Evolutionary conservation across 2,797 vertebrate genomes (phyloP), one percentile per base, ranked within the genome.

Genomic region (Poecilia picta): DNA sequence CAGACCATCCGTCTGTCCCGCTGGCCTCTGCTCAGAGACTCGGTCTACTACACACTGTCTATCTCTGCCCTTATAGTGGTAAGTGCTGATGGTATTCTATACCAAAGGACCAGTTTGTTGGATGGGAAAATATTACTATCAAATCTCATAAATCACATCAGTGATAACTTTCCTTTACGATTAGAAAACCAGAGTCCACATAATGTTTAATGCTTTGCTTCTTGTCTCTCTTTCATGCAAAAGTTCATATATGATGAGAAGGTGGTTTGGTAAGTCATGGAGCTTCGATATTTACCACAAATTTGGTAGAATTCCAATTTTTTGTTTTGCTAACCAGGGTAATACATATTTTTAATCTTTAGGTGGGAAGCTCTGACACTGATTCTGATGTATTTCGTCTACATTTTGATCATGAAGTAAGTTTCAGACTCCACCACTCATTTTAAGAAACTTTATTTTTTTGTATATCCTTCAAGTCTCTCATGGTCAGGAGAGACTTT

Each of bases 381-480:
- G 74, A 90, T 98, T 79, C 90, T 97, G 87, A 97, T 99, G 97
- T 98, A 99, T 20, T 36, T 94, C 28, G 90, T 97, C 95, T 99
- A 98, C 94, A 99, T 98, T 84, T 36, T 98, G 81, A 98, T 99
- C 81, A 98, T 99, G 98, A 99, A 98, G 98, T 99, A 95, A 97
- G 98, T 96, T 28, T 15, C 16, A 31, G 57, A 62, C 57, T 62
- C 28, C 33, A 33, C 28, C 57, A 33, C 57, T 62, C 57, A 33
- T 33, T 62, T 18, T 28, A 28, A 62, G 28, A 62, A 62, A 33
- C 57, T 16, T 31, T 23, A 8, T 55, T 55, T 3, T 51, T 25
- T 51, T 16, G n/a, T 59, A 15, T 8, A 33, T 33, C 6, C 13
- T 62, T 62, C 31, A 62, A 15, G 13, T 10, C 28, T 15, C 2